These are phyloP conservation scores for Aphaenogaster floridana DNA, from an alignment of 1,140 invertebrate genomes.

Conservation along the genomic window DNA sequence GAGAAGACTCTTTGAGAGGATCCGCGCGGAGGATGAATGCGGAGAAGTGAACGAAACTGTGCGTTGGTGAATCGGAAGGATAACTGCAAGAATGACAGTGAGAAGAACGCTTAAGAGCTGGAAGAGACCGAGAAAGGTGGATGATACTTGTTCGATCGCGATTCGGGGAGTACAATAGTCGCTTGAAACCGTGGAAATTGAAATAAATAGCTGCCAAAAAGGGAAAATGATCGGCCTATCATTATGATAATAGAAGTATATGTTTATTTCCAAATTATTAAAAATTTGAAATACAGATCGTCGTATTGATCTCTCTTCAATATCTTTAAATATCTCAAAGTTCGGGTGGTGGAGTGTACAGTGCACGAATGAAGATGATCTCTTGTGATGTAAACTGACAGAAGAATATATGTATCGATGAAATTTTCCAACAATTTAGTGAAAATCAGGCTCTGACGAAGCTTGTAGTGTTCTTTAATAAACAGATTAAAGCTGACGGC, in stretches of 20 bases:
- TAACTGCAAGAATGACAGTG: constrained; percentile 27
- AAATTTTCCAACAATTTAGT: constrained; percentile 43
- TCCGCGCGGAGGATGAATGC: neutral
- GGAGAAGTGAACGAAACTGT: constrained; percentile 42
- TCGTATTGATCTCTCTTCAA: neutral
- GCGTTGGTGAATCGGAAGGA: constrained; percentile 3
- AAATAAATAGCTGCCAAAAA: constrained; percentile 9
- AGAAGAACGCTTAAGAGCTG: constrained; percentile 27
- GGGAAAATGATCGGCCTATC: constrained; percentile 33
- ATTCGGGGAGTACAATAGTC: constrained; percentile 28
- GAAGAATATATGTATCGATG: neutral
- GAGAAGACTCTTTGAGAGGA: neutral
- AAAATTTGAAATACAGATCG: neutral
- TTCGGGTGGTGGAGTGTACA: constrained; percentile 57
- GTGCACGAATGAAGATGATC: constrained; percentile 55
- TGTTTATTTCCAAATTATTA: neutral
- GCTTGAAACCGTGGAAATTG: neutral
- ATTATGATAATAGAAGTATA: constrained; percentile 13
- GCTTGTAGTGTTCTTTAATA: constrained; percentile 17
- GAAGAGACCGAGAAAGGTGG: constrained; percentile 24
- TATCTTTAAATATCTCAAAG: constrained; percentile 17
- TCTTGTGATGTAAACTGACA: constrained; percentile 35
- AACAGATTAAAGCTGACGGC: constrained; percentile 4
- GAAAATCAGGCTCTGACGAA: constrained; percentile 8
- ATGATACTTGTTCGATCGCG: constrained; percentile 23